Evolutionary conservation across 1,140 invertebrate genomes (phyloP).

Genomic region (Rhynchophorus ferrugineus): DNA sequence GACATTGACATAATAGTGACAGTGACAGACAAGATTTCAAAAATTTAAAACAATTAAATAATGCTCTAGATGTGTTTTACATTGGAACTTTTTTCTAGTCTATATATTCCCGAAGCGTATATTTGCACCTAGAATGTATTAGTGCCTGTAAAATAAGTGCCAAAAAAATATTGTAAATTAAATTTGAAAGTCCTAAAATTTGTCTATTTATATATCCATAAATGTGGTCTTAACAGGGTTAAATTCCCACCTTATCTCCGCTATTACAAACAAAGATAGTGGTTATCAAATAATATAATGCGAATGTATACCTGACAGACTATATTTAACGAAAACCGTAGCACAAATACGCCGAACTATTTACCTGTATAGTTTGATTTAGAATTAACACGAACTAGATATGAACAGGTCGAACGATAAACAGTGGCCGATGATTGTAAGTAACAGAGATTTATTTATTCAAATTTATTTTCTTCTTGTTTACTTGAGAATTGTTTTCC

Average conservation of each 20-base stretch:
- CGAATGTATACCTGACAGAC: constrained; percentile 10
- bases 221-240: neutral
- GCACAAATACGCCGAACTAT: constrained; percentile 4
- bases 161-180: no score
- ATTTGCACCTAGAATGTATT: no score
- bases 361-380: constrained; percentile 17
- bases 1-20: no score
- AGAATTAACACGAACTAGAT: constrained; percentile 15
- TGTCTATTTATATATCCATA: neutral
- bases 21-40: no score
- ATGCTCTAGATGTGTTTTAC: no score
- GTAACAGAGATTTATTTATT: neutral
- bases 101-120: no score
- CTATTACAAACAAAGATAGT: neutral
- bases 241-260: neutral
- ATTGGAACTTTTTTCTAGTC: no score
- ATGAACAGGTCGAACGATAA: constrained; percentile 4
- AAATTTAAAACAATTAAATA: no score
- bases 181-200: no score
- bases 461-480: no score
- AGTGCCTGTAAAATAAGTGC: no score
- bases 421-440: neutral
- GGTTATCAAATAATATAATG: constrained; percentile 1
- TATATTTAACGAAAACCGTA: neutral
- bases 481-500: no score